Evolutionary conservation across 2,113 vertebrate genomes (phyloP).

Genomic region (Brienomyrus brachyistius): DNA sequence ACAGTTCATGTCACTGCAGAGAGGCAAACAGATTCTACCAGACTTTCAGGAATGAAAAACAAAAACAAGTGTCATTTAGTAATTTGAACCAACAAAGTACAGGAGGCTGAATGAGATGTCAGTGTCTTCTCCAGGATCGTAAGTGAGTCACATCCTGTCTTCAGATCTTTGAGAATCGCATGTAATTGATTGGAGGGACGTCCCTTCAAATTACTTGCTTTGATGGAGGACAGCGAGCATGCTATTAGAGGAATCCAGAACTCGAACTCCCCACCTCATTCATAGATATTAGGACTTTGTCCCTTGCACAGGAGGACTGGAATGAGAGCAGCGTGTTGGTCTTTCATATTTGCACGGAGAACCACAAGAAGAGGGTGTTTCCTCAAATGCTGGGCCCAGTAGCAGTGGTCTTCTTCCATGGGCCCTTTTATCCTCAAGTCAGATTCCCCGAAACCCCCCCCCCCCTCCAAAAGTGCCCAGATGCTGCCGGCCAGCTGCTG

Average conservation of each 20-base stretch:
- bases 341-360: constrained; percentile 71
- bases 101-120: background rate
- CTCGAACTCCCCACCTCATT: constrained; percentile 37
- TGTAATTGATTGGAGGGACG: background rate
- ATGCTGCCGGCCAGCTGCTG: constrained; percentile 33
- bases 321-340: constrained; percentile 47
- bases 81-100: background rate
- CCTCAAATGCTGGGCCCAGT: constrained; percentile 53
- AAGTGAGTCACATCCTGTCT: background rate
- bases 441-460: constrained; percentile 51
- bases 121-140: background rate
- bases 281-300: constrained; percentile 48
- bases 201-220: background rate
- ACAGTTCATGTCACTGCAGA: background rate
- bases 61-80: background rate
- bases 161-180: background rate
- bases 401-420: constrained; percentile 49
- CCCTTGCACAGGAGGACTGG: constrained; percentile 49
- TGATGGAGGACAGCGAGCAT: background rate
- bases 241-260: constrained; percentile 22
- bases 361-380: constrained; percentile 66
- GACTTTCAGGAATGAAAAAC: background rate
- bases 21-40: background rate
- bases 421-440: constrained; percentile 54
- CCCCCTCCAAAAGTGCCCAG: constrained; percentile 21